phyloP scores from a whole-genome alignment of 2,113 vertebrate genomes.

The Saguinus midas region DNA sequence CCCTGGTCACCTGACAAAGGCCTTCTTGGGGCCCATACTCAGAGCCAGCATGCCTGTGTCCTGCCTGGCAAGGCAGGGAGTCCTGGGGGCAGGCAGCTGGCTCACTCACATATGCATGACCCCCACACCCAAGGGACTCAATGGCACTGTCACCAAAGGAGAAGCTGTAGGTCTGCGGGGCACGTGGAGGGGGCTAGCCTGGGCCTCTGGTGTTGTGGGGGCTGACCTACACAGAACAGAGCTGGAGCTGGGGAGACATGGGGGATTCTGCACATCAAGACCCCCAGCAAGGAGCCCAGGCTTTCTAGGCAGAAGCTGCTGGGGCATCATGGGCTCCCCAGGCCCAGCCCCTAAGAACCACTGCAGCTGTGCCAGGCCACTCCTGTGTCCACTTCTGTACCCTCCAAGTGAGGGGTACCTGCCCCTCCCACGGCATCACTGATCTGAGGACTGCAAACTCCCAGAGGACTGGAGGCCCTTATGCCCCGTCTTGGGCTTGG shows the following conservation, averaged over 20 bases:
- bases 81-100: background rate
- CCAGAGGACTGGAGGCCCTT: background rate
- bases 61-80: background rate
- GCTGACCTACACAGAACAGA: background rate
- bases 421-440: background rate
- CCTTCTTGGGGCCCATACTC: background rate
- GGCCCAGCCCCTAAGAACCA: background rate
- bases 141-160: background rate
- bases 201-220: background rate
- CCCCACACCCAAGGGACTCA: background rate
- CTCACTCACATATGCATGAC: no score
- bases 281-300: fast-evolving
- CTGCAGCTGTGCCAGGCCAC: fast-evolving
- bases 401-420: background rate
- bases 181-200: background rate
- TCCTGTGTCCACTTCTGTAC: background rate
- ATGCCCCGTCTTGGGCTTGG: background rate
- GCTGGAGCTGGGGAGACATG: background rate
- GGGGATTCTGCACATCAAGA: background rate
- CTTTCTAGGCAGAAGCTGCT: background rate
- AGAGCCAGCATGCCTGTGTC: background rate
- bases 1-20: background rate
- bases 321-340: no score
- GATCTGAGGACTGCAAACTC: background rate
- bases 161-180: background rate